Evolutionary conservation across 2,113 vertebrate genomes (phyloP), one percentile per base, ranked within the genome.

Genomic region (Melospiza georgiana): DNA sequence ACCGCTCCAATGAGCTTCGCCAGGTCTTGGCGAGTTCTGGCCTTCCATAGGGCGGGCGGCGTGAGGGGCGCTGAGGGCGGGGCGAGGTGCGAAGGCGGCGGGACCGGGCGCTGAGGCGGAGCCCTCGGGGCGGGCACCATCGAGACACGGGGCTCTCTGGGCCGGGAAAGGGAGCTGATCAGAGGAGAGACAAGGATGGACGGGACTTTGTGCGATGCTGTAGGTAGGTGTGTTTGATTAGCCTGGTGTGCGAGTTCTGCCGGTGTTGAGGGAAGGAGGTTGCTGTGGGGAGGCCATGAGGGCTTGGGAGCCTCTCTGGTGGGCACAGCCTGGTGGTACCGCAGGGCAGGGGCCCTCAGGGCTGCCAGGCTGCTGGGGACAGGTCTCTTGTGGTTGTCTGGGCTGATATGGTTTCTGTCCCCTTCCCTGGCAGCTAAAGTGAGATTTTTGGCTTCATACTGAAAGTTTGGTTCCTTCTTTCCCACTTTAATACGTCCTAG

Each of bases 401-500:
- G 6, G 28, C 33, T 49, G 11, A 3, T 24, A 3, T 16, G 13
- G 3, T 51, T 23, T 23, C 28, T 49, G 2, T 6, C 11, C 3
- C 5, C 44, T 68, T 83, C 4, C 6, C 5, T 21, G 2, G 5
- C 8, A 11, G 11, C 2, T 7, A 3, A 57, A 76, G 17, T 1
- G 35, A 8, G 9, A 2, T 20, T 49, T 58, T 11, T 20, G 18
- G 2, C 4, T 22, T 51, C 2, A 2, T n/a, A 20, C 18, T 52
- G 58, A 35, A 59, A 30, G 11, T 59, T 59, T 23, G 5, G 4
- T 4, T 23, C 4, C 6, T 18, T 0, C 4, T 75, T 62, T 31
- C 30, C 6, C 2, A 0, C 9, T 24, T 10, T 2, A 41, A 5
- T 1, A 0, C 0, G 1, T n/a, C 11, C 44, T 74, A 33, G 21